Conservation (phyloP, 2,113 vertebrate genomes). For the Caretta caretta region DNA sequence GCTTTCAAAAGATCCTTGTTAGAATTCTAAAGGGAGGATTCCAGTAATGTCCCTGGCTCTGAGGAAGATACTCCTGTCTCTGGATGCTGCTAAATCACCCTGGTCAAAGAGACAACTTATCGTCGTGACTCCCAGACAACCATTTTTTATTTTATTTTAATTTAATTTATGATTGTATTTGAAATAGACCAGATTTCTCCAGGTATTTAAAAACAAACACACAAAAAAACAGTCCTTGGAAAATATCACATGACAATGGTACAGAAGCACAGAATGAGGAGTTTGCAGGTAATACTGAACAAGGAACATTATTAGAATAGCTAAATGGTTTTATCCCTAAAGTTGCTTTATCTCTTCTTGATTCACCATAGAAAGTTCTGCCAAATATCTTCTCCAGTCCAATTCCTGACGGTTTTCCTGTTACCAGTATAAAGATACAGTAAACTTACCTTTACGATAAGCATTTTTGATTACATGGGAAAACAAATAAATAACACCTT, state of each 20-base stretch:
- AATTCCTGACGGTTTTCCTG: not conserved
- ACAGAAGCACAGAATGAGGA: not conserved
- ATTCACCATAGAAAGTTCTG: no score
- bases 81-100: not conserved
- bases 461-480: not conserved
- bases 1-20: not conserved
- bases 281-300: not conserved
- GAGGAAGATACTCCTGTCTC: not conserved
- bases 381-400: not conserved
- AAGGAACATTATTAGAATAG: not conserved
- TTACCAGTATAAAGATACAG: fast-evolving
- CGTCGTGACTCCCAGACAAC: not conserved
- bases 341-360: not conserved
- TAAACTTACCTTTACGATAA: not conserved
- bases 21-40: fast-evolving
- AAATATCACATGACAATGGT: not conserved
- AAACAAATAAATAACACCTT: not conserved
- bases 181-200: not conserved
- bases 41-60: not conserved
- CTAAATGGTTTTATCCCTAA: not conserved
- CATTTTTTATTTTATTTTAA: not conserved
- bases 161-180: not conserved
- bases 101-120: not conserved
- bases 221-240: not conserved
- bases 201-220: not conserved